Evolutionary conservation across 2,888 invertebrate species (phyloP), one percentile per base, ranked within the genome.

Genomic region (Terebella lapidaria): DNA sequence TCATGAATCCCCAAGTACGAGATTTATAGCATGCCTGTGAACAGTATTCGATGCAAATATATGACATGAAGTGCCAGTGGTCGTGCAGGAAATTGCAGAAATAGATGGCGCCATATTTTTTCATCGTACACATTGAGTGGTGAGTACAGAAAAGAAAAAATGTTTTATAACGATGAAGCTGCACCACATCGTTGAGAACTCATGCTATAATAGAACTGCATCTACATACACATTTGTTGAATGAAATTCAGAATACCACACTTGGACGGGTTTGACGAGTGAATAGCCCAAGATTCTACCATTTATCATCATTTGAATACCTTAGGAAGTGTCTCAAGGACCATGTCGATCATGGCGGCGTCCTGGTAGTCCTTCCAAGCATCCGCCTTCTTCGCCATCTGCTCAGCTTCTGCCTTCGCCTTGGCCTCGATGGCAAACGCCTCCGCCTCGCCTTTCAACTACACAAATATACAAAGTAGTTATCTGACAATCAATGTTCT

Each of bases 331-430:
- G 92, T 91, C 60, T 95, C 94, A 63, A 97, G 86, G 77, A 95
- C 88, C 95, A 97, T 96, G 77, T 96, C 95, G 62, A 79, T 70
- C 73, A 77, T 78, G 57, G 80, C 80, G 54, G 79, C 79, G 60
- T 80, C 92, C 69, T 94, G 91, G 81, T 96, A 97, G 76, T 95
- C 94, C 76, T 90, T 91, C 89, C 91, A 96, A 22, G 97, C 96
- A 71, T 94, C 94, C 0, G 95, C 96, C 76, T 96, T 97, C 83
- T 93, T 92, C 0, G 91, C 87, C 92, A 96, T 94, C 83, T 95
- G 95, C 80, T 93, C 94, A 0, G 95, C 94, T 77, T 97, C 96
- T 1, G 96, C 96, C 70, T 87, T 90, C 0, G 95, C 96, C 82
- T 93, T 94, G 0, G 92, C 94, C 72, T 91, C 89, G 75, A 96